A percentile compares a stretch with the other conserved stretches of the same genome.
Evolutionary conservation across 1,140 invertebrate species (phyloP).

Genomic region (Drosophila guanche): DNA sequence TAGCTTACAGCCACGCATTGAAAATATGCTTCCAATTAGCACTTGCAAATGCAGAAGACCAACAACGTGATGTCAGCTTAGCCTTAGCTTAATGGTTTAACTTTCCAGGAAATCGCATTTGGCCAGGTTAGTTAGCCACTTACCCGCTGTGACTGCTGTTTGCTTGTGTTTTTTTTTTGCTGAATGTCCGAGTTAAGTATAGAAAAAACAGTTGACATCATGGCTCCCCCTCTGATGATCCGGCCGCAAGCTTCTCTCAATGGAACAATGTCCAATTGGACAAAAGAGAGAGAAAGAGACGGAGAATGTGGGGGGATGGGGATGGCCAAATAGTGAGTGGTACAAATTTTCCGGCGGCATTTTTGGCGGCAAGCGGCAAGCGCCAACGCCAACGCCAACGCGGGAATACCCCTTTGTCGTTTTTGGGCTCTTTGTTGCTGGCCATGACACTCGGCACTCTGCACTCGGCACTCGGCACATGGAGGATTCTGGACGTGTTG

Average conservation of each 20-base stretch:
- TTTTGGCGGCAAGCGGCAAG: conserved; percentile 79
- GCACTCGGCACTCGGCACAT: conserved; percentile 30
- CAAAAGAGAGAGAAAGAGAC: too few species aligned
- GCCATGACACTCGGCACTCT: conserved; percentile 35
- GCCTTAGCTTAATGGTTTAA: too few species aligned
- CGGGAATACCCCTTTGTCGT: conserved; percentile 19
- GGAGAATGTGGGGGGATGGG: not conserved
- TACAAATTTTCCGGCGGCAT: conserved; percentile 51
- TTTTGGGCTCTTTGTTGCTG: conserved; percentile 24
- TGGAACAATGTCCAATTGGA: conserved; percentile 43
- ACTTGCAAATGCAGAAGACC: too few species aligned
- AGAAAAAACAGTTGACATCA: conserved; percentile 32
- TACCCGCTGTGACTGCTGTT: not conserved
- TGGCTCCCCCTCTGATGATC: conserved; percentile 26
- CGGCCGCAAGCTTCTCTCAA: conserved; percentile 58
- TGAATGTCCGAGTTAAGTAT: not conserved
- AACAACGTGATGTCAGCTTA: too few species aligned
- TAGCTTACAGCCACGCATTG: too few species aligned
- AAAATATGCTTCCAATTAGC: too few species aligned
- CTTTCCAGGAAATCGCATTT: conserved; percentile 27
- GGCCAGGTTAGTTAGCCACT: conserved; percentile 38
- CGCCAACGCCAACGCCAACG: conserved; percentile 51
- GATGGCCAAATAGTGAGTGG: not conserved
- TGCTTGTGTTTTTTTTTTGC: not conserved
- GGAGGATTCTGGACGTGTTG: conserved; percentile 19